Conservation (phyloP, 2,888 invertebrate species). For the Heliconius sara region DNA sequence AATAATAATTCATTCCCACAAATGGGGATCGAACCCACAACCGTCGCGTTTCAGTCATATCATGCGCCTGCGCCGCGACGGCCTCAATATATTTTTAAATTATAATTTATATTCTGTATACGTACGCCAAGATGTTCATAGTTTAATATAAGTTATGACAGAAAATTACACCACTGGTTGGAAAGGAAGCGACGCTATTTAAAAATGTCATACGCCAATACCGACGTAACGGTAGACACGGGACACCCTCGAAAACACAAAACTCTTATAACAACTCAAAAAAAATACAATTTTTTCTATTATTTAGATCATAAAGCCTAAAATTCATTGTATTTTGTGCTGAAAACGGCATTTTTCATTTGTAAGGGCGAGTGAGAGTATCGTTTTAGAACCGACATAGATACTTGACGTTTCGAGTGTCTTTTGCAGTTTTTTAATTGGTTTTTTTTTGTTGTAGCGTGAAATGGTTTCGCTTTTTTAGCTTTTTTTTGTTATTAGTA, state of each 20-base stretch:
- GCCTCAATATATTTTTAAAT: slow-evolving; percentile 30
- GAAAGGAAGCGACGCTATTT: slow-evolving; percentile 68
- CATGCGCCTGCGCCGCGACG: too few species aligned
- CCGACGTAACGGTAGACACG: slow-evolving; percentile 65
- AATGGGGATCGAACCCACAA: too few species aligned
- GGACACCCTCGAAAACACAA: slow-evolving; percentile 58
- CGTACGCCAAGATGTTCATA: slow-evolving; percentile 34
- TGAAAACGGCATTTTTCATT: slow-evolving; percentile 26
- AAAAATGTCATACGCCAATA: slow-evolving; percentile 62
- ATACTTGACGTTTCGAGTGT: slow-evolving; percentile 66
- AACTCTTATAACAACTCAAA: slow-evolving; percentile 32
- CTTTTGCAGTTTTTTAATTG: slow-evolving; percentile 60
- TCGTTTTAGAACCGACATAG: slow-evolving; percentile 68
- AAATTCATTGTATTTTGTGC: slow-evolving; percentile 27
- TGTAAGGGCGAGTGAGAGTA: slow-evolving; percentile 53
- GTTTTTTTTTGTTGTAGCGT: slow-evolving; percentile 50
- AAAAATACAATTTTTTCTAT: slow-evolving; percentile 37
- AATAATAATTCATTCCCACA: too few species aligned
- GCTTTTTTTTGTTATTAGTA: background rate
- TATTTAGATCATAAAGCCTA: slow-evolving; percentile 24
- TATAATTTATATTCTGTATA: slow-evolving; percentile 36
- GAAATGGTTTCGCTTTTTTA: slow-evolving; percentile 20
- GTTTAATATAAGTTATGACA: slow-evolving; percentile 53
- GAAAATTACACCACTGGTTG: slow-evolving; percentile 53
- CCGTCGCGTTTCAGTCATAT: too few species aligned